Percentiles rank a stretch among this genome's conserved stretches.
Conservation (phyloP, 2,113 vertebrate genomes). For the Cochlearius cochlearius region DNA sequence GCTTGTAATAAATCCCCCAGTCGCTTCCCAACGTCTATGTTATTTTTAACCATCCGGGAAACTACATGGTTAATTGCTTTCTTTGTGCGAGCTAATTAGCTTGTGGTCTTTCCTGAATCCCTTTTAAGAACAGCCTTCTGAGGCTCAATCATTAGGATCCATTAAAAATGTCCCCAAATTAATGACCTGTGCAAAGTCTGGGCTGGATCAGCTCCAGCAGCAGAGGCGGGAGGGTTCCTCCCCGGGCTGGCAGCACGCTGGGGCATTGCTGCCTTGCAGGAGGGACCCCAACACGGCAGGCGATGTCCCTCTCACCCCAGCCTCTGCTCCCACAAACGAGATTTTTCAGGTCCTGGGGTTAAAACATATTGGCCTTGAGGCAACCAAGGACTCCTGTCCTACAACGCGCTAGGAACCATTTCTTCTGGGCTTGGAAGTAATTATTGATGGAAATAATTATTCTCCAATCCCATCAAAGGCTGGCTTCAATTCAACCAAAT, state of each 20-base stretch:
- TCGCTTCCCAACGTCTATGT: background rate
- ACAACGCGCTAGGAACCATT: background rate
- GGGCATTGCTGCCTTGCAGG: background rate
- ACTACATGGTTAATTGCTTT: conserved; percentile 42
- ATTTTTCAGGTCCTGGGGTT: conserved; percentile 1
- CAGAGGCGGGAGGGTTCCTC: background rate
- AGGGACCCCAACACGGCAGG: rapidly evolving
- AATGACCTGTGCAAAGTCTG: conserved; percentile 37
- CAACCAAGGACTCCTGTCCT: background rate
- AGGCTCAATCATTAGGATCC: conserved; percentile 44
- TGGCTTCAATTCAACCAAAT: conserved; percentile 41
- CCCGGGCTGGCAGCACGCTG: background rate
- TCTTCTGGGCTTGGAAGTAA: conserved; percentile 25
- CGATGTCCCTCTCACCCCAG: background rate
- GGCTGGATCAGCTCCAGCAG: conserved; percentile 5
- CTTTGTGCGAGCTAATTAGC: conserved; percentile 44
- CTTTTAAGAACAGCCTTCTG: conserved; percentile 44
- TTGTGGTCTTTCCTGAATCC: background rate
- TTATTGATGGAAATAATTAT: conserved; percentile 69
- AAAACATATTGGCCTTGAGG: background rate
- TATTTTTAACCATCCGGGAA: conserved; percentile 13
- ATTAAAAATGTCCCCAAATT: conserved; percentile 51
- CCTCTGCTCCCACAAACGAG: background rate
- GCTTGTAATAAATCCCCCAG: background rate
- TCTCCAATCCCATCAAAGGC: conserved; percentile 62